Conservation (phyloP, 2,113 vertebrate genomes). For the Mormyrus iriodes region DNA sequence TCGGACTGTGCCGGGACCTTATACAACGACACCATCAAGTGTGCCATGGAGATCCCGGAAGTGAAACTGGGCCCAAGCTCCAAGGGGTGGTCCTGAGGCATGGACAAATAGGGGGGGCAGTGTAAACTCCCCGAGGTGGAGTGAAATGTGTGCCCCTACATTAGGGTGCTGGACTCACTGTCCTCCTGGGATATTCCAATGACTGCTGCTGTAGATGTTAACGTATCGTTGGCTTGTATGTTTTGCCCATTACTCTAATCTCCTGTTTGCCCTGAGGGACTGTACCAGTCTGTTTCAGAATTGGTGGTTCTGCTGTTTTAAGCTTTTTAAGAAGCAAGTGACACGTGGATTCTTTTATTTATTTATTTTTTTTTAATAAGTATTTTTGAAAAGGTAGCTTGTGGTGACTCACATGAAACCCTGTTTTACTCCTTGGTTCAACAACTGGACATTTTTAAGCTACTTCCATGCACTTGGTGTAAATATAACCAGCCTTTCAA, state of each 20-base stretch:
- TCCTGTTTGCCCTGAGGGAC: neutral
- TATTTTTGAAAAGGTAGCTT: neutral
- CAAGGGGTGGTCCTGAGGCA: neutral
- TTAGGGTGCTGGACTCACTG: neutral
- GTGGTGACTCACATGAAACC: neutral
- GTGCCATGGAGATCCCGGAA: conserved; percentile 44
- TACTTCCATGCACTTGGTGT: neutral
- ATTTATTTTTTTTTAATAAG: neutral
- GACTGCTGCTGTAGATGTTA: neutral
- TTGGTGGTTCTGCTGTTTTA: neutral
- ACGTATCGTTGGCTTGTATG: too few species aligned
- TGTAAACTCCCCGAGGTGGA: neutral
- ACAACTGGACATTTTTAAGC: neutral
- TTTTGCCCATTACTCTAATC: too few species aligned
- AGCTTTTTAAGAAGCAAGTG: neutral
- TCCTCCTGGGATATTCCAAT: neutral
- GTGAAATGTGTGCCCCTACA: neutral
- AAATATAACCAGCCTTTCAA: neutral
- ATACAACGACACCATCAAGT: conserved; percentile 66
- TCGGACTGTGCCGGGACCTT: conserved; percentile 69
- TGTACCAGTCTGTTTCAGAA: neutral
- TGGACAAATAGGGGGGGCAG: neutral
- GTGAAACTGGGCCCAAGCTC: conserved; percentile 23
- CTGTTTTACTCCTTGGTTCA: neutral
- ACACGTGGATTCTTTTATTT: neutral